Conservation (phyloP, 2,113 vertebrate species). For the Furnarius figulus region DNA sequence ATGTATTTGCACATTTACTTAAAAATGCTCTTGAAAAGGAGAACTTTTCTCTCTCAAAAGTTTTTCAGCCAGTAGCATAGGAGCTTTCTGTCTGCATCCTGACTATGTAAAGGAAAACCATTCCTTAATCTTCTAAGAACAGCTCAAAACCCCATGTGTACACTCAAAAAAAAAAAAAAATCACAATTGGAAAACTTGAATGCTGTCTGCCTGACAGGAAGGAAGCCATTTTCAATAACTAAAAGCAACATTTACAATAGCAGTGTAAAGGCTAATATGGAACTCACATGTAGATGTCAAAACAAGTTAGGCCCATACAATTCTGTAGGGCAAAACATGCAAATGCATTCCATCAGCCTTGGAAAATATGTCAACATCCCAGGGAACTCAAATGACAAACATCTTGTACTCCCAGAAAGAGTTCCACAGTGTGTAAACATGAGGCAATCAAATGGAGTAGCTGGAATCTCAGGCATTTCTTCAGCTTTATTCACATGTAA, state of each 20-base stretch:
- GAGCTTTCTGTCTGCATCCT: not conserved
- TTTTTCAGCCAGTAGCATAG: conserved; percentile 21
- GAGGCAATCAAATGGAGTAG: conserved; percentile 62
- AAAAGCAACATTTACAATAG: conserved; percentile 59
- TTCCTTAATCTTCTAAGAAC: conserved; percentile 42
- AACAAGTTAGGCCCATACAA: conserved; percentile 59
- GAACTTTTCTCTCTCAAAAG: not conserved
- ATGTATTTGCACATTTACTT: not conserved
- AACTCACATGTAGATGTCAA: conserved; percentile 62
- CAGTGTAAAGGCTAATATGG: conserved; percentile 49
- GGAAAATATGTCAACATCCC: conserved; percentile 62
- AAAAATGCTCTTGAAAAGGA: not conserved
- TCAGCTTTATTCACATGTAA: conserved; percentile 59
- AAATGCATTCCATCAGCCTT: conserved; percentile 52
- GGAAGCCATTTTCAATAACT: conserved; percentile 44
- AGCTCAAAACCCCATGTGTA: not conserved
- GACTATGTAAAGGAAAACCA: conserved; percentile 15
- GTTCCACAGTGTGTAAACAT: conserved; percentile 67
- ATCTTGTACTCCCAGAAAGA: conserved; percentile 48
- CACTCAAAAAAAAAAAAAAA: not conserved
- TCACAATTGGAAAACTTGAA: conserved; percentile 51
- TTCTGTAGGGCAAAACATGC: conserved; percentile 49
- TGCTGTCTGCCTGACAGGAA: conserved; percentile 33
- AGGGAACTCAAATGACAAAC: conserved; percentile 57
- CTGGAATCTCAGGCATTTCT: conserved; percentile 63